Evolutionary conservation across 2,888 invertebrate genomes (phyloP), one percentile per base, ranked within the genome.

Genomic region (Brenthis hecate): DNA sequence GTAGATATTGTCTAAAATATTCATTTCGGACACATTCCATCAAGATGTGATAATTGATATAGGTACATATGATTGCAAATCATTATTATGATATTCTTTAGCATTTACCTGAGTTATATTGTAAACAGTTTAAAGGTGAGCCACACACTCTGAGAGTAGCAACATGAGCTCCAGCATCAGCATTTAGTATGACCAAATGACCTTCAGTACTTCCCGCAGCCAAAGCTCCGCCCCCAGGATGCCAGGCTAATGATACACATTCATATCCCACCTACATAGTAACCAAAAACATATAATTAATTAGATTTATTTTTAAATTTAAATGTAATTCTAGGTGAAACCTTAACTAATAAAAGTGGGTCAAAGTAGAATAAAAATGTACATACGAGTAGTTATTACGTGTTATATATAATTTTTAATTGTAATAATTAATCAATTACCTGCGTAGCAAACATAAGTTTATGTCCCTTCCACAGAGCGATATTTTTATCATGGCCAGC

Each of bases 401-500:
- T 36, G 14, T 50, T 11, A 13, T 4, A 53, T 13, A 13, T 32
- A 16, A 3, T 19, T 43, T 13, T 57, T 6, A 16, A 47, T 53
- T 5, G 36, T 62, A 14, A n/a, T 36, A 32, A 69, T 82, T 4
- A 28, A 28, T 28, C 5, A 19, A 19, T 19, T 19, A 97, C 97
- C 93, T 97, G 96, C 54, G 96, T 96, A 65, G 95, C 96, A 96
- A 98, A 98, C 56, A 97, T 94, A 13, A 98, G 93, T 88, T 97
- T 97, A 83, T 97, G 97, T 70, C 97, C 96, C 71, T 97, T 95
- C 98, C 98, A 98, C 56, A 98, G 91, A 3, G 97, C 97, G 73
- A 98, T 97, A 77, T 96, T 96, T 84, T 97, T 97, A 85, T 98
- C 98, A 79, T 97, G 96, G 0, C 98, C 98, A 1, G 98, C 98